Percentiles rank a stretch among this genome's conserved stretches.
These are phyloP conservation scores for Solenopsis fugax DNA, from an alignment of 1,140 invertebrate genomes.

Conservation along the genomic window DNA sequence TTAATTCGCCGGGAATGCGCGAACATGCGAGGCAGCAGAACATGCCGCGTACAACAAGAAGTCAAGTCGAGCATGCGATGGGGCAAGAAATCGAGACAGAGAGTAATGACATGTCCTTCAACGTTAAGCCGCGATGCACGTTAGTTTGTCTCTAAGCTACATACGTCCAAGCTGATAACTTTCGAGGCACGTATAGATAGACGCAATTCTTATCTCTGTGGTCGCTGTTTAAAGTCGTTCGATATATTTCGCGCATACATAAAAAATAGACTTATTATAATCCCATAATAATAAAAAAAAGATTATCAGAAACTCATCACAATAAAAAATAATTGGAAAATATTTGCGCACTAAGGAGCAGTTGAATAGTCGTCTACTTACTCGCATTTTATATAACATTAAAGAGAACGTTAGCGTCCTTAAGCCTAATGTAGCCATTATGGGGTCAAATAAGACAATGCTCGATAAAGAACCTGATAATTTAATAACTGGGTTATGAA, in stretches of 20 bases:
- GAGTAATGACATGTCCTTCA: conserved; percentile 23
- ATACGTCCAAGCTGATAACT: neutral
- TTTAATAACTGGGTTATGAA: conserved; percentile 3
- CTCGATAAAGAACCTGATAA: conserved; percentile 7
- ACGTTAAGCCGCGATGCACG: neutral
- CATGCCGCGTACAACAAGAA: conserved; percentile 2
- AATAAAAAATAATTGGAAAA: neutral
- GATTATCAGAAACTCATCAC: neutral
- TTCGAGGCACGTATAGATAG: neutral
- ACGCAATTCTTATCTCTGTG: neutral
- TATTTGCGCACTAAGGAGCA: neutral
- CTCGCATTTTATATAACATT: neutral
- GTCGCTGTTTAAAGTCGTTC: neutral
- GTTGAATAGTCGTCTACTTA: neutral
- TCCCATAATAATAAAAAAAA: neutral
- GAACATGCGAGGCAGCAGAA: neutral
- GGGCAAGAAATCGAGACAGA: conserved; percentile 35
- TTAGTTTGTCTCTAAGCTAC: neutral
- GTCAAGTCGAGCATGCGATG: neutral
- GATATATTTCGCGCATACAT: neutral
- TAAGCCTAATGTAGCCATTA: neutral
- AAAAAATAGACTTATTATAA: neutral
- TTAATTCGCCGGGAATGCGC: conserved; percentile 8
- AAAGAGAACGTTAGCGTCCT: neutral
- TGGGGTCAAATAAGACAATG: neutral